Conservation (phyloP, 2,888 invertebrate species). For the Torymus aiolomorphi region DNA sequence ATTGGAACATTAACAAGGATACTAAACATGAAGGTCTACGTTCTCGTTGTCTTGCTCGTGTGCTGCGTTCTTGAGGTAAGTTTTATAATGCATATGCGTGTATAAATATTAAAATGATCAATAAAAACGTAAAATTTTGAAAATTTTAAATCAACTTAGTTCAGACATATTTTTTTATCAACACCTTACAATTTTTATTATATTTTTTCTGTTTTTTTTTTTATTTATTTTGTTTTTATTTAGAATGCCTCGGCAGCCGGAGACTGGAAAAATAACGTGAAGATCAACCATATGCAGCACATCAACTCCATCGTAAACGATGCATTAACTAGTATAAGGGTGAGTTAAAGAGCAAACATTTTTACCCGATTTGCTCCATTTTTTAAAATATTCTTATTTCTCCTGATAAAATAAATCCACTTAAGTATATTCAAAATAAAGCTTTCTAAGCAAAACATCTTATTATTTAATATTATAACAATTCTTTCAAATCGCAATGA, state of each 20-base stretch:
- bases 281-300: constrained; percentile 4
- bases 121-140: neutral
- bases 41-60: neutral
- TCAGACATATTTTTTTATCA: neutral
- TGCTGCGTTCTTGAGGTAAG: constrained; percentile 13
- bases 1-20: neutral
- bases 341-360: too few species aligned
- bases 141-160: neutral
- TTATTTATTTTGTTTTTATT: neutral
- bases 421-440: too few species aligned
- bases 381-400: too few species aligned
- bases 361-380: too few species aligned
- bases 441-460: too few species aligned
- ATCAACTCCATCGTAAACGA: constrained; percentile 4
- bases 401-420: too few species aligned
- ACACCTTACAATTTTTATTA: neutral
- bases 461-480: too few species aligned
- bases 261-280: constrained; percentile 14
- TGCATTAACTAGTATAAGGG: too few species aligned
- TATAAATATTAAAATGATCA: neutral
- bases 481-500: too few species aligned
- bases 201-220: neutral
- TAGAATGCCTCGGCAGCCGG: neutral
- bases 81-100: neutral
- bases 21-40: neutral